These are phyloP conservation scores for Rhingia rostrata DNA, from an alignment of 2,888 invertebrate genomes.

Conservation along the genomic window DNA sequence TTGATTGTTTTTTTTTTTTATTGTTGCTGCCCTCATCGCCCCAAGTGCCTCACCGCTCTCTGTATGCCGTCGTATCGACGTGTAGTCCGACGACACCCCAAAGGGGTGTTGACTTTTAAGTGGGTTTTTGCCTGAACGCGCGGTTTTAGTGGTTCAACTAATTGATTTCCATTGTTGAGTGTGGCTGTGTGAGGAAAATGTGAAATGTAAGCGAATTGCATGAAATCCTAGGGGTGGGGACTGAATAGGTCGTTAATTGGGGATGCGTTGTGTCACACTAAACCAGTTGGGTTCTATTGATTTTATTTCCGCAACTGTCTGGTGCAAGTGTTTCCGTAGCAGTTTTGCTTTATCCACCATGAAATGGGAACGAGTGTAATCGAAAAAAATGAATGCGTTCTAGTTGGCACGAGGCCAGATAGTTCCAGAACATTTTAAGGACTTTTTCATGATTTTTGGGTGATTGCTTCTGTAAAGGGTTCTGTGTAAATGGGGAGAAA, in stretches of 20 bases:
- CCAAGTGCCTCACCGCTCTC: constrained; percentile 5
- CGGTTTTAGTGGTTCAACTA: constrained; percentile 32
- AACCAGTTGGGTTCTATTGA: constrained; percentile 58
- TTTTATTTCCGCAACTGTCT: constrained; percentile 42
- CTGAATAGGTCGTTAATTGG: constrained; percentile 35
- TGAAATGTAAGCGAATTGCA: constrained; percentile 9
- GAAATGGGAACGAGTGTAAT: constrained; percentile 49
- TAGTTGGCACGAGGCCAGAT: constrained; percentile 66
- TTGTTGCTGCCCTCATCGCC: constrained; percentile 5
- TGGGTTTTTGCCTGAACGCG: constrained; percentile 12
- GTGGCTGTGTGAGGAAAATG: constrained; percentile 17
- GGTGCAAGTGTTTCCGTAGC: constrained; percentile 4
- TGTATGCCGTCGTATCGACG: not conserved
- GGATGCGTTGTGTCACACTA: constrained; percentile 57
- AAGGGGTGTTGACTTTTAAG: constrained; percentile 25
- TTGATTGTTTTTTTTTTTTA: constrained; percentile 52
- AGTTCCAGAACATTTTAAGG: constrained; percentile 10
- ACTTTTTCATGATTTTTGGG: constrained; percentile 25
- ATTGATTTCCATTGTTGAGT: constrained; percentile 42
- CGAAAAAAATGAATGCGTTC: constrained; percentile 27
- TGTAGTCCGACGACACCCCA: not conserved
- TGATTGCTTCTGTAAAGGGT: constrained; percentile 29
- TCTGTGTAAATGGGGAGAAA: constrained; percentile 28
- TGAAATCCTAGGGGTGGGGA: not conserved
- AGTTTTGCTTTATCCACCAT: constrained; percentile 22